Evolutionary conservation across 2,888 invertebrate genomes (phyloP), one percentile per base, ranked within the genome.

Genomic region (Norana najaformis): DNA sequence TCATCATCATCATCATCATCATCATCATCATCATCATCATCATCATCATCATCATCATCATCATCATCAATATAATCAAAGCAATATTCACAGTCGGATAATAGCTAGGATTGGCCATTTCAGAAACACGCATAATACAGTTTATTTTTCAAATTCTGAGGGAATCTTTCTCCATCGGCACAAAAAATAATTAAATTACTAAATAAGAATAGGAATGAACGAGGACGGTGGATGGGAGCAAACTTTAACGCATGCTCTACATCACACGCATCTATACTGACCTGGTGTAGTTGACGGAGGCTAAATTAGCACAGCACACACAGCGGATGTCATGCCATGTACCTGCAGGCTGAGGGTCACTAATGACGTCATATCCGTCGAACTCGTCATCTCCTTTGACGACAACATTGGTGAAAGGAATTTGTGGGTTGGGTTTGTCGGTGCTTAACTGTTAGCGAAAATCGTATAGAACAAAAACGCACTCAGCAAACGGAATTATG

Each of bases 381-480:
- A 69, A 69, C 69, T n/a, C 69, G n/a, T 69, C 69, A 69, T 8
- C 69, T 30, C 30, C 11, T n/a, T 6, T 69, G 69, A 69, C 69
- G 69, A 69, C 69, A 69, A 69, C 69, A 69, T 30, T 69, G 69
- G 69, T 69, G 69, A 69, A 69, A 69, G 69, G 69, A 69, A 69
- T 69, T 69, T 30, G 30, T 30, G 69, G n/a, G 30, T 69, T 30
- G 69, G 69, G 5, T 69, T 69, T 30, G 85, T 85, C 35, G 85
- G 85, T 36, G 35, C 23, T 36, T 36, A 85, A 85, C 85, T 85
- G 85, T 85, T 85, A 85, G 85, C 85, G 85, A 36, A 85, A 35
- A 85, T 85, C 23, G 85, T 23, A 85, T 85, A 85, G 85, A 85
- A 85, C 85, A 85, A 36, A 85, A 13, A 85, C 85, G 85, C 85